Conservation (phyloP, 2,888 invertebrate species). For the Leptinotarsa juncta region DNA sequence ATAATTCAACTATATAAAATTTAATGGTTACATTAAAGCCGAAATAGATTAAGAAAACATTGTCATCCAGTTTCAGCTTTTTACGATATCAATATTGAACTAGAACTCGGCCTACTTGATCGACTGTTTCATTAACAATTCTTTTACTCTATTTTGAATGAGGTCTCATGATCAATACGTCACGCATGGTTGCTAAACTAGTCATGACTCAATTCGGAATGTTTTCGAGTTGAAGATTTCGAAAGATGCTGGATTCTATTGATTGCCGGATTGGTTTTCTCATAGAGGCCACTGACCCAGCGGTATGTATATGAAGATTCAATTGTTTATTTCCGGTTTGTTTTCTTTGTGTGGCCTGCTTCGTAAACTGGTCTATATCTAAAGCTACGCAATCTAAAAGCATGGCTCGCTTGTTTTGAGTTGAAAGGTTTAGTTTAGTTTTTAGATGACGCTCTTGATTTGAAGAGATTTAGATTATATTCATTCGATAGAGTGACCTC, state of each 20-base stretch:
- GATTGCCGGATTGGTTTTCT: slow-evolving; percentile 18
- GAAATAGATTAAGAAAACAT: background rate
- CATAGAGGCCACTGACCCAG: slow-evolving; percentile 2
- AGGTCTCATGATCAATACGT: slow-evolving; percentile 12
- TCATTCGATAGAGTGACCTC: too few species aligned
- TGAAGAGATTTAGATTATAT: background rate
- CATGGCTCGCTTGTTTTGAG: background rate
- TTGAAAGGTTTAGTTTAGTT: too few species aligned
- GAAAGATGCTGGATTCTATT: slow-evolving; percentile 24
- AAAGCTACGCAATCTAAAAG: background rate
- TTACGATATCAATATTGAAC: slow-evolving; percentile 29
- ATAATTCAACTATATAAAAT: too few species aligned
- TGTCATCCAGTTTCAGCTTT: slow-evolving; percentile 20
- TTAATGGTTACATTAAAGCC: too few species aligned
- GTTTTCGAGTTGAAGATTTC: slow-evolving; percentile 31
- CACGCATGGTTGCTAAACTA: slow-evolving; percentile 5
- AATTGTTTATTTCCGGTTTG: slow-evolving; percentile 15
- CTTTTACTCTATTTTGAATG: slow-evolving; percentile 6
- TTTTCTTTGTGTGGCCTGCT: slow-evolving; percentile 10
- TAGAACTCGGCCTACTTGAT: slow-evolving; percentile 1
- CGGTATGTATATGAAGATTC: slow-evolving; percentile 10
- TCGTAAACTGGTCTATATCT: background rate
- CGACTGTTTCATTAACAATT: slow-evolving; percentile 10
- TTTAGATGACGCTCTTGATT: background rate
- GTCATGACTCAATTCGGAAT: slow-evolving; percentile 35